Percentiles rank a stretch among this genome's conserved stretches.
Evolutionary conservation across 2,797 vertebrate genomes (phyloP).

Genomic region (Gymnoscopelus microlampas): DNA sequence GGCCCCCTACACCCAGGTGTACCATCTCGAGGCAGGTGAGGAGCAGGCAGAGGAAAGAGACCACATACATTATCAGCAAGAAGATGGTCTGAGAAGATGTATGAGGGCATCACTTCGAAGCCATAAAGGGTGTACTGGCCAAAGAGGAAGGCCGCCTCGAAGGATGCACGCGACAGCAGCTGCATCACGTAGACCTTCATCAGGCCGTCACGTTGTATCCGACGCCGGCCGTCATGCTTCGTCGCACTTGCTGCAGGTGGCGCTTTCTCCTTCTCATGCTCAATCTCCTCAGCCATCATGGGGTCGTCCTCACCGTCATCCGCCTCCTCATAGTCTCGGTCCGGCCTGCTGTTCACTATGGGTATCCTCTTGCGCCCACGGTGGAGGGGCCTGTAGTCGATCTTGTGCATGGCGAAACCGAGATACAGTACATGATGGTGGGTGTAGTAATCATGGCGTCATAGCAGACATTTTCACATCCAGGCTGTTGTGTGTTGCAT

Average conservation of each 20-base stretch:
- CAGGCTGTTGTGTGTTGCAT: slow-evolving; percentile 91
- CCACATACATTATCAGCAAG: slow-evolving; percentile 88
- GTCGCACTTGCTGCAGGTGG: not conserved
- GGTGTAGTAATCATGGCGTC: slow-evolving; percentile 88
- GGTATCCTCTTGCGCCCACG: slow-evolving; percentile 73
- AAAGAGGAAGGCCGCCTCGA: slow-evolving; percentile 86
- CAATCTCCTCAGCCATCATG: slow-evolving; percentile 88
- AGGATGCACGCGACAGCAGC: slow-evolving; percentile 83
- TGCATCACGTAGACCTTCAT: slow-evolving; percentile 90
- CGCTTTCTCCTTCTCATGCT: slow-evolving; percentile 78
- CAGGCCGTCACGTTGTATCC: slow-evolving; percentile 88
- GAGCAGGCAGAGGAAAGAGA: slow-evolving; percentile 86
- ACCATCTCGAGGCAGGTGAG: slow-evolving; percentile 87
- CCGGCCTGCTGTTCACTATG: slow-evolving; percentile 77
- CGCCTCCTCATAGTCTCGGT: slow-evolving; percentile 85
- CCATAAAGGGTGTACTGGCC: slow-evolving; percentile 89
- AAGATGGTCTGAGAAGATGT: slow-evolving; percentile 92
- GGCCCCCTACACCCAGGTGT: slow-evolving; percentile 83
- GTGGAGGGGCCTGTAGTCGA: slow-evolving; percentile 66
- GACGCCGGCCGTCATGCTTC: slow-evolving; percentile 86
- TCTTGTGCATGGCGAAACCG: slow-evolving; percentile 91
- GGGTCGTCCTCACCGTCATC: slow-evolving; percentile 90
- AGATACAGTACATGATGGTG: slow-evolving; percentile 91
- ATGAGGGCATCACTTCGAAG: slow-evolving; percentile 86
- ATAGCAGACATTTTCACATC: slow-evolving; percentile 93